These are phyloP conservation scores for Halocynthia roretzi DNA, from an alignment of 23 tunicate genomes.

Conservation along the genomic window DNA sequence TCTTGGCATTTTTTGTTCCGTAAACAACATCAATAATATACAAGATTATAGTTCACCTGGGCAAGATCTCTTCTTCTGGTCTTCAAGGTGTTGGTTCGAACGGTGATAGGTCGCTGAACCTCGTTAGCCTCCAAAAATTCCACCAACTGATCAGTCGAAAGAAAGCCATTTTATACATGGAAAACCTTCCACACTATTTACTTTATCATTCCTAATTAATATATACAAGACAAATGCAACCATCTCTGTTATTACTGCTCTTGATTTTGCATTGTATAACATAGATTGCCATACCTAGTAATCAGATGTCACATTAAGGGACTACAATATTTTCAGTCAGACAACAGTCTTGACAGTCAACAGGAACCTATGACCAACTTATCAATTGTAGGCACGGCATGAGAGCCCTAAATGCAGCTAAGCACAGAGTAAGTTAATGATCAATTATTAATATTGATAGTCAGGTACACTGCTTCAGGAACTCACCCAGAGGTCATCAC, in stretches of 20 bases:
- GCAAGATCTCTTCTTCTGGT: constrained; percentile 93
- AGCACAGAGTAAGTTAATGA: too few species aligned
- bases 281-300: not conserved
- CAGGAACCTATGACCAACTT: too few species aligned
- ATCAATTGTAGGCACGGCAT: constrained; percentile 21
- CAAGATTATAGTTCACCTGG: constrained; percentile 23
- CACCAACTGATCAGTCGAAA: constrained; percentile 34
- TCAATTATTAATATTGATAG: too few species aligned
- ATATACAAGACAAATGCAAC: too few species aligned
- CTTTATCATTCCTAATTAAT: too few species aligned
- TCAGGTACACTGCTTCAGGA: constrained; percentile 15
- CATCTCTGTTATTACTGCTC: too few species aligned
- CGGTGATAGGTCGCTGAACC: constrained; percentile 79
- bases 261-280: not conserved
- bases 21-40: too few species aligned
- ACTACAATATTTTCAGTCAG: too few species aligned
- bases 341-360: too few species aligned
- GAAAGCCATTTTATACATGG: not conserved
- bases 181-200: too few species aligned
- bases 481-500: constrained; percentile 55
- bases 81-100: constrained; percentile 92
- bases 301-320: too few species aligned
- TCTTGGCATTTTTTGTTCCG: too few species aligned
- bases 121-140: constrained; percentile 97
- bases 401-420: constrained; percentile 38